These are phyloP conservation scores for Tigriopus californicus DNA, from an alignment of 2,888 invertebrate species.

Conservation along the genomic window DNA sequence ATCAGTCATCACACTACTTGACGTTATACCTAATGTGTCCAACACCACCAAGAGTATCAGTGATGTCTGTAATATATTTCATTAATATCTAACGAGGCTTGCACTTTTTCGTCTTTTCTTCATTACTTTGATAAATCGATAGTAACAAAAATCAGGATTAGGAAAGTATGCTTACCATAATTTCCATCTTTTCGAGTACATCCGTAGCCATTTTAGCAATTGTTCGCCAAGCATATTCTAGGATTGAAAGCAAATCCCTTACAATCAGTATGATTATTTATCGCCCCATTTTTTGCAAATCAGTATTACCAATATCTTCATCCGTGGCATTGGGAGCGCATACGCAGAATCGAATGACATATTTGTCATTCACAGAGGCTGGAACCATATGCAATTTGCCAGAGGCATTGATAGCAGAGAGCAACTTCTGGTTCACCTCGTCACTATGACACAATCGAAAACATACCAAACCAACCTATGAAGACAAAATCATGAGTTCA, in stretches of 20 bases:
- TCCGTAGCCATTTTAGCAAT: conserved; percentile 62
- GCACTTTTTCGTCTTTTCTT: too few relatives aligned
- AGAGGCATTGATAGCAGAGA: conserved; percentile 81
- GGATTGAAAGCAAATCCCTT: too few relatives aligned
- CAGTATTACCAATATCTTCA: conserved; percentile 48
- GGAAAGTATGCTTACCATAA: conserved; percentile 16
- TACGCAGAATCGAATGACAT: conserved; percentile 82
- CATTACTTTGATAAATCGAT: too few relatives aligned
- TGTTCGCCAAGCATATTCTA: conserved; percentile 65
- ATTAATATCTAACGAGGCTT: too few relatives aligned
- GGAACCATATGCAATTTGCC: conserved; percentile 95
- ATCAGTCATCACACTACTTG: too few relatives aligned
- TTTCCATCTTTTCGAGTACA: conserved; percentile 16
- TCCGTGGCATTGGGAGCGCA: conserved; percentile 73
- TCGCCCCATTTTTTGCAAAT: background rate
- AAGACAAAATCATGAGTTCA: background rate
- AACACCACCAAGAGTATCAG: too few relatives aligned
- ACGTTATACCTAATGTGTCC: too few relatives aligned
- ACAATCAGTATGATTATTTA: background rate
- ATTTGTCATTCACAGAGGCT: conserved; percentile 68
- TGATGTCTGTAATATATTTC: too few relatives aligned
- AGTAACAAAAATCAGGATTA: too few relatives aligned
- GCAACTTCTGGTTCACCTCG: conserved; percentile 62
- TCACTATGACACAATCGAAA: conserved; percentile 31
- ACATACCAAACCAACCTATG: conserved; percentile 29